Evolutionary conservation across 92 coral and sea anemone species (phyloP).

Genomic region (Epizoanthus ramosus): DNA sequence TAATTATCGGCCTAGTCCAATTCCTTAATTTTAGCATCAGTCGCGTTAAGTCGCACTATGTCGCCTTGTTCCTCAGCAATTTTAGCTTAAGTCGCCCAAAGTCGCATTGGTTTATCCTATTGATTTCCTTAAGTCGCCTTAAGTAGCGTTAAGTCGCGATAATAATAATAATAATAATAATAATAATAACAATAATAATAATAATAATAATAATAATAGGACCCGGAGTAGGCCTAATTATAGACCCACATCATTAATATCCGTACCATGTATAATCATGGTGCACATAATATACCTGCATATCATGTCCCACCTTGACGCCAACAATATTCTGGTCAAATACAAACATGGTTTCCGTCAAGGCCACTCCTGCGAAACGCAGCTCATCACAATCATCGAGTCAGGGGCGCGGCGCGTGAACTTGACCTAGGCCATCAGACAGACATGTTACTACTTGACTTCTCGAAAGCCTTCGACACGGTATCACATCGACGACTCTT

Average conservation of each 20-base stretch:
- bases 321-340: not conserved
- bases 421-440: not conserved
- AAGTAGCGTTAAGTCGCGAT: no score
- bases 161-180: no score
- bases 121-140: no score
- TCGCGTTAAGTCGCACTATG: no score
- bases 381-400: not conserved
- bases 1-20: not conserved
- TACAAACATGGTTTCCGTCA: no score
- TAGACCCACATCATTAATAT: constrained; percentile 5
- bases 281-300: not conserved
- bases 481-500: not conserved
- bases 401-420: not conserved
- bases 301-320: not conserved
- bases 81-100: no score
- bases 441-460: not conserved
- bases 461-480: not conserved
- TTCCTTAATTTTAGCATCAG: no score
- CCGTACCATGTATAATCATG: not conserved
- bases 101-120: no score
- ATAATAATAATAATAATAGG: no score
- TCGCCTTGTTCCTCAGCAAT: no score
- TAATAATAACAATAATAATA: no score
- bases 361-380: no score
- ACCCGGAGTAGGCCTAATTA: not conserved